phyloP scores from a whole-genome alignment of 2,797 vertebrate genomes.

The Cyprinodon diabolis region DNA sequence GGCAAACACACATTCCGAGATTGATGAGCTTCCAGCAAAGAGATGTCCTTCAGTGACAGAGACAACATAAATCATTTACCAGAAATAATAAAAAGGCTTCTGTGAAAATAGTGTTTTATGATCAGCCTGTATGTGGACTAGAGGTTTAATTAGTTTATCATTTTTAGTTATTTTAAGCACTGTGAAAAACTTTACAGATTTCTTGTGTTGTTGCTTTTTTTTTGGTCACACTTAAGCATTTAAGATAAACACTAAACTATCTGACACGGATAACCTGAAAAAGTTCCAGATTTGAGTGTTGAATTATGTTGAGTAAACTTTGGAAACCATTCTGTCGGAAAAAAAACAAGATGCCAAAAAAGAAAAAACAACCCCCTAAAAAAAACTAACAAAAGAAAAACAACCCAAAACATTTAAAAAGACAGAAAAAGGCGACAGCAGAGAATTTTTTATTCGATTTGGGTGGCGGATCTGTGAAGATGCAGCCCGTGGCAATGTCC shows the following conservation, averaged over 20 bases:
- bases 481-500: conserved; percentile 65
- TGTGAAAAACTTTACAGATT: neutral
- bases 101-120: neutral
- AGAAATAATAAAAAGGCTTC: neutral
- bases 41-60: conserved; percentile 46
- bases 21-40: conserved; percentile 57
- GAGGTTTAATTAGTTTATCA: neutral
- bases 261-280: neutral
- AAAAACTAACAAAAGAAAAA: too few species aligned
- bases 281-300: neutral
- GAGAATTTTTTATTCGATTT: conserved; percentile 60
- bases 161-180: neutral
- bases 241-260: neutral
- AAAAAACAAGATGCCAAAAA: neutral
- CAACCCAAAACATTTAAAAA: conserved; percentile 28
- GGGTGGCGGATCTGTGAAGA: conserved; percentile 65
- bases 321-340: conserved; percentile 41
- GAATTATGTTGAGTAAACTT: conserved; percentile 30
- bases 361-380: too few species aligned
- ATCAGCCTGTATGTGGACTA: neutral
- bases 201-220: neutral
- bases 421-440: conserved; percentile 33
- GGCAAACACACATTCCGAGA: conserved; percentile 58
- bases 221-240: neutral
- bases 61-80: conserved; percentile 3